Evolutionary conservation across 2,113 vertebrate species (phyloP).

Genomic region (Lampris megalopsis): DNA sequence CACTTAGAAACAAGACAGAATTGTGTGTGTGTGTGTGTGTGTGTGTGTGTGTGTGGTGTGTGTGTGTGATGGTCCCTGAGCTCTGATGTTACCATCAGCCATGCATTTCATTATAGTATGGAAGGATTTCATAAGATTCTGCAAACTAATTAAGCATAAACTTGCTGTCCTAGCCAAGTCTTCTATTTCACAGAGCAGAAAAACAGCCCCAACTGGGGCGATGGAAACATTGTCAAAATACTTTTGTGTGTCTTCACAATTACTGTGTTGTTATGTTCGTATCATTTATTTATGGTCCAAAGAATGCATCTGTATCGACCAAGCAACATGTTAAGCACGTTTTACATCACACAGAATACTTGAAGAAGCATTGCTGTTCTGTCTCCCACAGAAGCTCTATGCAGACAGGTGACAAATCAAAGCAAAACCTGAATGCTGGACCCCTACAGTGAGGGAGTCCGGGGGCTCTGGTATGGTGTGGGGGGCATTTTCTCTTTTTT

Average conservation of each 20-base stretch:
- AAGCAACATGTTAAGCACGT: background rate
- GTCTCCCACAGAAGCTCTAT: too few species aligned
- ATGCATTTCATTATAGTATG: background rate
- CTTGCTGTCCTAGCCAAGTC: background rate
- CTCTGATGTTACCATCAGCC: background rate
- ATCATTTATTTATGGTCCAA: background rate
- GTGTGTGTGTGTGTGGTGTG: background rate
- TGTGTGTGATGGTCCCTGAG: background rate
- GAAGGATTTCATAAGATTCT: background rate
- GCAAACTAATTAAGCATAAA: background rate
- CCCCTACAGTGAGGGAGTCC: too few species aligned
- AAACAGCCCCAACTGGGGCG: background rate
- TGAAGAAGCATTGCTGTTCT: background rate
- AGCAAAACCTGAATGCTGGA: too few species aligned
- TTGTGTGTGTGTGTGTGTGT: conserved; percentile 2
- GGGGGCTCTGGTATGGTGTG: too few species aligned
- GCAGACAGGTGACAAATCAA: too few species aligned
- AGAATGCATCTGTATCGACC: conserved; percentile 25
- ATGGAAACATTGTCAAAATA: background rate
- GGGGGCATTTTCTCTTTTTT: too few species aligned
- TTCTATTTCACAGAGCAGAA: background rate
- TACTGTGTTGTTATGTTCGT: conserved; percentile 8
- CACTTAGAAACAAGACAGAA: background rate
- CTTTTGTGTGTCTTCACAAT: background rate
- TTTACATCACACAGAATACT: conserved; percentile 6